Evolutionary conservation across 1,140 invertebrate genomes (phyloP).

Genomic region (Orius laevigatus): DNA sequence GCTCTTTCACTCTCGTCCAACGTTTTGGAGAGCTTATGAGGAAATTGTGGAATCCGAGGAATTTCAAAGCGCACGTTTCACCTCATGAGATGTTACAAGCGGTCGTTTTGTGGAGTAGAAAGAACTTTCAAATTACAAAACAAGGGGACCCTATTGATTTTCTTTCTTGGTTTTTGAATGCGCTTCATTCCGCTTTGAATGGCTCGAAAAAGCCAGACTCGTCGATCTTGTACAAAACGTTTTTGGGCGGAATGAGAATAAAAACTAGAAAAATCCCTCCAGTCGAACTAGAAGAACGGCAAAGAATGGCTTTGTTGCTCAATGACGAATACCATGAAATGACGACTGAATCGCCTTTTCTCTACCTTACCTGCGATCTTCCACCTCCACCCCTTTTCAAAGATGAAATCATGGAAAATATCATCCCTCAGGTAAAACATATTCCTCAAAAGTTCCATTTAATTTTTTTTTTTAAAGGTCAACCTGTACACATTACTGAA

Average conservation of each 20-base stretch:
- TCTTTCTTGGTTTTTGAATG: constrained; percentile 90
- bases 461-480: no score
- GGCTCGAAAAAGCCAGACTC: constrained; percentile 68
- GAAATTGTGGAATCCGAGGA: constrained; percentile 97
- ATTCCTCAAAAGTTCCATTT: no score
- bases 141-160: constrained; percentile 98
- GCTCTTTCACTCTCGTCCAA: constrained; percentile 78
- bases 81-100: constrained; percentile 99
- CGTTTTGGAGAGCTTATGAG: constrained; percentile 93
- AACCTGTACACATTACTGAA: constrained; percentile 82
- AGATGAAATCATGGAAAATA: constrained; percentile 94
- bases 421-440: constrained; percentile 79
- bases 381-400: constrained; percentile 92
- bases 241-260: constrained; percentile 89
- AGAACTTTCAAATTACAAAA: constrained; percentile 94
- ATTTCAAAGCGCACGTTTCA: constrained; percentile 98
- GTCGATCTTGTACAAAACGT: constrained; percentile 88
- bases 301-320: constrained; percentile 57
- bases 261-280: constrained; percentile 89
- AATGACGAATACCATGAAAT: constrained; percentile 80
- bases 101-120: constrained; percentile 95
- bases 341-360: constrained; percentile 75
- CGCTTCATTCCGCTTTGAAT: constrained; percentile 77
- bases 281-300: constrained; percentile 77
- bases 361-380: constrained; percentile 92